These are phyloP conservation scores for Odontocolon sp. DNA, from an alignment of 2,888 invertebrate genomes.

Conservation along the genomic window DNA sequence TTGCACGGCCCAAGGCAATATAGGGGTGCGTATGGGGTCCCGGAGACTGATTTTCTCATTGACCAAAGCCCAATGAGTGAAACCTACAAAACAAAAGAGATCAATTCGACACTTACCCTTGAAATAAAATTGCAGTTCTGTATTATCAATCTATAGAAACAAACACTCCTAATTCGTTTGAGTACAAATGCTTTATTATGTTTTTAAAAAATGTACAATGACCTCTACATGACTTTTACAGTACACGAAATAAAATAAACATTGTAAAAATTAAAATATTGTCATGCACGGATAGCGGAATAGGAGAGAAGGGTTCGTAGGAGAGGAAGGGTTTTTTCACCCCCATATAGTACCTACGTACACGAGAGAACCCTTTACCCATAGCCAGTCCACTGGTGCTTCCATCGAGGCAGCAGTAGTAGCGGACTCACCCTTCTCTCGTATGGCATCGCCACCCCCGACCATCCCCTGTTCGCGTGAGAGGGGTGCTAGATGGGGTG, in stretches of 20 bases:
- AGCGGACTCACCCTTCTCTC: conserved; percentile 51
- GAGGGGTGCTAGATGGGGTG: conserved; percentile 53
- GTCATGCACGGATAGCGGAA: no score
- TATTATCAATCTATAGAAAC: background rate
- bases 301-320: conserved; percentile 11
- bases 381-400: no score
- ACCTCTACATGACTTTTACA: no score
- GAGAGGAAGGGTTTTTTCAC: no score
- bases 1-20: conserved; percentile 78
- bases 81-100: background rate
- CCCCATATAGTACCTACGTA: conserved; percentile 41
- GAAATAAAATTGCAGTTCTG: background rate
- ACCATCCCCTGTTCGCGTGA: conserved; percentile 56
- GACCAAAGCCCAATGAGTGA: conserved; percentile 1
- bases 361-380: conserved; percentile 45
- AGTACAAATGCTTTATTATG: no score
- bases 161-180: no score
- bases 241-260: no score
- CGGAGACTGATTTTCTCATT: conserved; percentile 52
- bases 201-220: no score
- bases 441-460: conserved; percentile 61
- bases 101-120: background rate
- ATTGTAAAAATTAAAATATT: no score
- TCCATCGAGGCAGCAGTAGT: conserved; percentile 58
- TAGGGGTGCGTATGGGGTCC: conserved; percentile 75